Percentiles rank a stretch among this genome's conserved stretches.
Conservation (phyloP, 2,113 vertebrate species). For the Trachemys scripta region DNA sequence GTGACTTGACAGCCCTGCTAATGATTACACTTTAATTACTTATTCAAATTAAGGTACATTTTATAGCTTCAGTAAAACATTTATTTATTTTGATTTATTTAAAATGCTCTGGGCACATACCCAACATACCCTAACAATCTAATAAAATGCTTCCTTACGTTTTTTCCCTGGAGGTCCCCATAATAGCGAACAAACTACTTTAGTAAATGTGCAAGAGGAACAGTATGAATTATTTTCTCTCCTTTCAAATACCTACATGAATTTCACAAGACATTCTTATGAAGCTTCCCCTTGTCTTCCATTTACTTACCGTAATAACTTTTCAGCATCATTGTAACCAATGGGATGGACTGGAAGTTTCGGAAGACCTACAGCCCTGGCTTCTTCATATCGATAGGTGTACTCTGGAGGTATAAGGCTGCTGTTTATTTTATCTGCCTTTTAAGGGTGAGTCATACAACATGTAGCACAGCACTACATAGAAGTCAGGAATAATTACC, state of each 20-base stretch:
- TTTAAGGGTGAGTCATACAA: not conserved
- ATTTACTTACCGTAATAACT: slow-evolving; percentile 85
- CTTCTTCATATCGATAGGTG: slow-evolving; percentile 80
- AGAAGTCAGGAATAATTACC: not conserved
- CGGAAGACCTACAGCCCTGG: slow-evolving; percentile 88
- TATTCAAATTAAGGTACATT: not conserved
- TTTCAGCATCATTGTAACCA: slow-evolving; percentile 89
- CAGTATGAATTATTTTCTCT: not conserved
- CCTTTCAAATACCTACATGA: not conserved
- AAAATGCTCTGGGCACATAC: accelerated
- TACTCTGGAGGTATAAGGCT: slow-evolving; percentile 83
- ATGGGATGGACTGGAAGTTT: slow-evolving; percentile 96
- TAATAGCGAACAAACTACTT: not conserved
- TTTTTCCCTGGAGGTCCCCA: not conserved
- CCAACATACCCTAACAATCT: accelerated
- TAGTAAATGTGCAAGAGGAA: not conserved
- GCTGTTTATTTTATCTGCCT: not conserved
- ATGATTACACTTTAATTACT: not conserved
- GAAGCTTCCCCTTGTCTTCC: not conserved
- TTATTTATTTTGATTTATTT: not conserved
- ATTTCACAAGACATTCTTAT: not conserved
- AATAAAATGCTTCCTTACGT: not conserved
- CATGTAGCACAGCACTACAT: not conserved
- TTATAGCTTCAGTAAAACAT: not conserved
- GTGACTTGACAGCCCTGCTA: not conserved